Evolutionary conservation across 2,797 vertebrate genomes (phyloP).

Genomic region (Coregonus ussuriensis): DNA sequence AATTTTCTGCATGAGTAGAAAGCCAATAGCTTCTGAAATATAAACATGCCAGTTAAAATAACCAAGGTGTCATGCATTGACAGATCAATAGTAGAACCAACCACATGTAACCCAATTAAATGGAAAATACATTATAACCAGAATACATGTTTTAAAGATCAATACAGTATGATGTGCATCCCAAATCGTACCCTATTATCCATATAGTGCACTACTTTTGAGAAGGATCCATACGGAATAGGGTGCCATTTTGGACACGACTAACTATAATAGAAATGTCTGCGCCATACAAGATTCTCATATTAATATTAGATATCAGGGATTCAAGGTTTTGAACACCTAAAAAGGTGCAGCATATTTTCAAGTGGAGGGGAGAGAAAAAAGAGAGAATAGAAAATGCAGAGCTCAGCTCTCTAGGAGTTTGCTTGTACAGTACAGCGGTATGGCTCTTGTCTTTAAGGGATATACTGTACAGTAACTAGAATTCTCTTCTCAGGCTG

Average conservation of each 20-base stretch:
- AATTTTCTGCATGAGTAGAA: slow-evolving; percentile 38
- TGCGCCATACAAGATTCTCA: too few species aligned
- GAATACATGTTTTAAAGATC: too few species aligned
- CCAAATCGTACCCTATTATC: too few species aligned
- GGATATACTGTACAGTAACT: background rate
- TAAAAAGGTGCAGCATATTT: background rate
- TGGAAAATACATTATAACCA: too few species aligned
- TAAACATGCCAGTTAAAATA: slow-evolving; percentile 28
- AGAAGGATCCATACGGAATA: too few species aligned
- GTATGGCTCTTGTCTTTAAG: background rate
- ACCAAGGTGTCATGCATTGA: slow-evolving; percentile 11
- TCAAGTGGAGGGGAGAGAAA: background rate
- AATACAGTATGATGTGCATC: too few species aligned
- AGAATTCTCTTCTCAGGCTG: background rate
- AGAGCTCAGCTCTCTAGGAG: background rate
- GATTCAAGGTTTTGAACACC: too few species aligned
- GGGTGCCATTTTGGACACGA: too few species aligned
- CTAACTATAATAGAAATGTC: too few species aligned
- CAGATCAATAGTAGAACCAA: slow-evolving; percentile 37
- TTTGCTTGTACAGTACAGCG: background rate
- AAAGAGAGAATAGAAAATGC: background rate
- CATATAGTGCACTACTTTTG: too few species aligned
- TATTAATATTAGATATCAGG: too few species aligned
- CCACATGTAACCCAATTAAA: background rate
- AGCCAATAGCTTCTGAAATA: slow-evolving; percentile 26